Base-by-base conservation (phyloP, 2,113 vertebrate species). In the Proterorhinus semilunaris region DNA sequence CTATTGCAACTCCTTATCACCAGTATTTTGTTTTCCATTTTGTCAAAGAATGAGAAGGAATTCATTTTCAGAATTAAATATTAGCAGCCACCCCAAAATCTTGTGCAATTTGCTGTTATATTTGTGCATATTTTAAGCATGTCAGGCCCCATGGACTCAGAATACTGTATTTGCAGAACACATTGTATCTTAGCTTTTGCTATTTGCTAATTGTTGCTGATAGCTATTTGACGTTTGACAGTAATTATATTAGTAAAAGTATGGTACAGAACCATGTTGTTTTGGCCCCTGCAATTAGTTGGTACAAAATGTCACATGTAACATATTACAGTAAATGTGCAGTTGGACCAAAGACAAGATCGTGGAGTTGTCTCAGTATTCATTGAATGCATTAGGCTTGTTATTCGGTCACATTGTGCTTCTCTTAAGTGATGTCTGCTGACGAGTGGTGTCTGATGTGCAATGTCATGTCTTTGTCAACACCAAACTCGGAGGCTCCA, bases 401-500 rank as follows among this genome's bases (percentile, higher is more conserved):
- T 27, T 55, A 21, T 54, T 54, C 4, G 27, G 27, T 36, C 27
- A 36, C 27, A 36, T 36, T 36, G 27, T 36, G 27, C 27, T 70
- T 75, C 69, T n/a, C 46, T 66, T 48, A 63, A 66, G 9, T 80
- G 63, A 77, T 76, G 49, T 66, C 8, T 45, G 21, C 66, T 57
- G 65, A 71, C 53, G 47, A 48, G 52, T 16, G 11, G 15, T 36
- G 48, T 10, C 7, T 15, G 15, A 76, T 68, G 55, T 59, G 61
- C n/a, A 43, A 51, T 70, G 69, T 81, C 69, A 51, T 70, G 67
- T 81, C 69, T 68, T 67, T 72, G 55, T 70, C 17, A 16, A n/a
- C 51, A 51, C 51, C 36, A 13, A 15, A 48, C 15, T 27, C 62
- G 13, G n/a, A 51, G 21, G 44, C 64, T 71, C 62, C 63, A 66